Percentiles rank a stretch among this genome's conserved stretches.
These are phyloP conservation scores for Malurus leucopterus DNA, from an alignment of 2,797 vertebrate genomes.

Conservation along the genomic window DNA sequence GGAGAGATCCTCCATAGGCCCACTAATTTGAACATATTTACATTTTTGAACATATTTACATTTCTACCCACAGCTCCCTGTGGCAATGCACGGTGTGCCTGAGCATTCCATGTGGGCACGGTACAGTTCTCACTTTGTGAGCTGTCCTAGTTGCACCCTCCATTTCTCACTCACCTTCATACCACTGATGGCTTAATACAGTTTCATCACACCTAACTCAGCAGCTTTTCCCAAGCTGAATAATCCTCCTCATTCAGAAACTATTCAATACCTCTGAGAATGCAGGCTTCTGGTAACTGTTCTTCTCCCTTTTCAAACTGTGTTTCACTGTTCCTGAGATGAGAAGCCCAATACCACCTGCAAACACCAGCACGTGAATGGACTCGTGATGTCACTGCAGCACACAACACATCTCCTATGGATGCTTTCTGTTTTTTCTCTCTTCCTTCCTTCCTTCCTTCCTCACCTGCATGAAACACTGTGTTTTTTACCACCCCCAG, in stretches of 20 bases:
- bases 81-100: neutral
- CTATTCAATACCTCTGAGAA: neutral
- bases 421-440: neutral
- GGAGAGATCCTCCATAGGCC: neutral
- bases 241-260: neutral
- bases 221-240: neutral
- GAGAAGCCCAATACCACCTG: neutral
- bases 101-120: neutral
- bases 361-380: neutral
- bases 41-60: too few relatives aligned
- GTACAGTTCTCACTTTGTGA: accelerated
- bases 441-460: neutral
- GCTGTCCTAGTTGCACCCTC: neutral
- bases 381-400: neutral
- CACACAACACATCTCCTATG: neutral
- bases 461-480: neutral
- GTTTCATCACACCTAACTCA: neutral
- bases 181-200: neutral
- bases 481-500: neutral
- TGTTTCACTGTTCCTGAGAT: neutral
- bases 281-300: neutral
- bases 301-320: neutral
- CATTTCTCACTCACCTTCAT: neutral
- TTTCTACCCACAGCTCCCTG: neutral
- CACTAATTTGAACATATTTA: neutral